Base-by-base conservation (phyloP, 2,888 invertebrate species). In the Ypsolopha scabrella region DNA sequence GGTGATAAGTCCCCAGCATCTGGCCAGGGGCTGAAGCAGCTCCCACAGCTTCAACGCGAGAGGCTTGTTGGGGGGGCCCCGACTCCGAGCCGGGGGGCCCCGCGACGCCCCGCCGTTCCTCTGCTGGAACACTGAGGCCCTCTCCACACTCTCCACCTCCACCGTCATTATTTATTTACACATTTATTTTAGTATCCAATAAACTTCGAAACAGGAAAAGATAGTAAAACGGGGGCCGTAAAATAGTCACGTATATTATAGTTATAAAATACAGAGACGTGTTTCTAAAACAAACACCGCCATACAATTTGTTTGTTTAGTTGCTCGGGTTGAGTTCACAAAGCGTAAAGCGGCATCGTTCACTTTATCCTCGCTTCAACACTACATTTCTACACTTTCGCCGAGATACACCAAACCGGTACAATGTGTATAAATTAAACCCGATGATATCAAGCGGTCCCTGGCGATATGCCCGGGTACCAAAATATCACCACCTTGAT, bases 1-100 rank as follows among this genome's bases (percentile, higher is more conserved):
- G 14, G 86, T 81, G 37, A 85, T 65, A 8, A 86, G 67, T 2
- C 86, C 86, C 86, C 86, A 86, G 55, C 85, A 57, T 57, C 86
- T 75, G 7, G 86, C 80, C 11, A 86, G 60, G 0, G 86, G 86
- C 54, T 86, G 85, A 53, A 86, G 58, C 49, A 82, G 58, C 43
- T 83, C 85, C 86, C 86, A 86, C 49, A 86, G 62, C 55, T 69
- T 71, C 7, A 74, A 59, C n/a, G 76, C 81, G 41, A 77, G 50
- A 0, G 82, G 72, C 56, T 80, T 80, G 52, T 71, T 74, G 0
- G 64, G 68, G 38, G 73, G 70, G 4, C 65, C 65, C 24, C 58
- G 53, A 7, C 56, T 57, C 46, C 64, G 10, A 4, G 13, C 34
- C 48, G n/a, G 61, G 53, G 74, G 63, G 10, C 14, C 68, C 11